Evolutionary conservation across 1,140 invertebrate species (phyloP).

Genomic region (Leguminivora glycinivorella): DNA sequence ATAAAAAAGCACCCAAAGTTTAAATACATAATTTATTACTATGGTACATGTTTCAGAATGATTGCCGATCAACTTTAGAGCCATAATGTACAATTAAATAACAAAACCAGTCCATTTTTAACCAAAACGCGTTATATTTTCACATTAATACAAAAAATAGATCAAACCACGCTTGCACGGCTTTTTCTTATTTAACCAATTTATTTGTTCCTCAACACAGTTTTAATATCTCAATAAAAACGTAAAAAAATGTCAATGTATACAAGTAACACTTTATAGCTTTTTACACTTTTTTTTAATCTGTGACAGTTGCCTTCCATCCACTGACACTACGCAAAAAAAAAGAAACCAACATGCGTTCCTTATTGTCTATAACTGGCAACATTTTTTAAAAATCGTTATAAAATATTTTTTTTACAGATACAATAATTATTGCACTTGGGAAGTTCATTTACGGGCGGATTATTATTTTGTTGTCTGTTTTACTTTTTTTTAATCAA

Average conservation of each 20-base stretch:
- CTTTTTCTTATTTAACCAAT: slow-evolving; percentile 7
- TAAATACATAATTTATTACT: slow-evolving; percentile 77
- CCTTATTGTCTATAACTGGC: slow-evolving; percentile 19
- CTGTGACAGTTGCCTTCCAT: slow-evolving; percentile 51
- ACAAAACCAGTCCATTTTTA: slow-evolving; percentile 39
- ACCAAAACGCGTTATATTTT: slow-evolving; percentile 21
- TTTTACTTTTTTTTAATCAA: too few species aligned
- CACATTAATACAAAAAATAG: slow-evolving; percentile 19
- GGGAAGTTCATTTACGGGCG: slow-evolving; percentile 6
- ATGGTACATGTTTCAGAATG: slow-evolving; percentile 71
- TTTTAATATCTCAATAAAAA: slow-evolving; percentile 61
- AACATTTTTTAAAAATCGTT: slow-evolving; percentile 23
- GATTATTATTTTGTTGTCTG: too few species aligned
- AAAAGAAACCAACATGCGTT: slow-evolving; percentile 19
- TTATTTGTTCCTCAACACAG: slow-evolving; percentile 10
- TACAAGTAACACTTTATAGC: slow-evolving; percentile 47
- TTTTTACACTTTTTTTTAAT: slow-evolving; percentile 51
- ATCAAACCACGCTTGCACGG: slow-evolving; percentile 29
- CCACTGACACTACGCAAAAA: slow-evolving; percentile 10
- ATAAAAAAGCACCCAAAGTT: slow-evolving; percentile 42
- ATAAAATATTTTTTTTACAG: slow-evolving; percentile 25
- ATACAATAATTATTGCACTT: slow-evolving; percentile 21
- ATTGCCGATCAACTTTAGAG: slow-evolving; percentile 51
- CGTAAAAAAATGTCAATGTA: slow-evolving; percentile 68
- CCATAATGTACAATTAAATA: slow-evolving; percentile 55